These are phyloP conservation scores for Lasius fuliginosus DNA, from an alignment of 2,888 invertebrate genomes.

Conservation along the genomic window DNA sequence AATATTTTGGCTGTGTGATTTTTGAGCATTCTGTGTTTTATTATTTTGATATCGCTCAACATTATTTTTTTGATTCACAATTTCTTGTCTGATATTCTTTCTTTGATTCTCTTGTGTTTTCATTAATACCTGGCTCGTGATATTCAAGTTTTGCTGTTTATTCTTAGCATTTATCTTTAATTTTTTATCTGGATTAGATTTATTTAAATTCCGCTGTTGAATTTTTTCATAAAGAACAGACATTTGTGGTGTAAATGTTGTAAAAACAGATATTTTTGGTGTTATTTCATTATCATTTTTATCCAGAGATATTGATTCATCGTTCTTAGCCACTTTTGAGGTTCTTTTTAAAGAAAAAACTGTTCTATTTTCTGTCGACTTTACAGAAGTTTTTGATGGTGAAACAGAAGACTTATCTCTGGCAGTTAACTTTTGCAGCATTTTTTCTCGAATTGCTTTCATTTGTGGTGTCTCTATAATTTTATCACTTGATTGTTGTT, in stretches of 20 bases:
- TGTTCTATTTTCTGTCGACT: too few relatives aligned
- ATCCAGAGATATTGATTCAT: background rate
- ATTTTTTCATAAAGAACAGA: conserved; percentile 69
- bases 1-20: background rate
- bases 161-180: background rate
- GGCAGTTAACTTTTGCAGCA: conserved; percentile 59
- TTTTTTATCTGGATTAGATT: background rate
- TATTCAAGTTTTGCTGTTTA: background rate
- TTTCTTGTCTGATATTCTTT: background rate
- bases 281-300: background rate
- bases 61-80: background rate
- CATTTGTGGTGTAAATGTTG: conserved; percentile 76
- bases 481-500: background rate
- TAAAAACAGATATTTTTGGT: conserved; percentile 75
- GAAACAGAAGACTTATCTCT: conserved; percentile 4
- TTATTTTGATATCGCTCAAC: background rate
- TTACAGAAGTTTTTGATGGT: conserved; percentile 2
- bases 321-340: background rate
- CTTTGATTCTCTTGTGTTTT: background rate
- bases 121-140: background rate
- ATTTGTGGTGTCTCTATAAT: conserved; percentile 78
- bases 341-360: background rate
- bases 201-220: conserved; percentile 42
- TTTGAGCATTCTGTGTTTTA: background rate
- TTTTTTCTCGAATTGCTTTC: conserved; percentile 72